A percentile compares a stretch with the other conserved stretches of the same genome.
Conservation (phyloP, 2,888 invertebrate species). For the Hypselothyrea guttata region DNA sequence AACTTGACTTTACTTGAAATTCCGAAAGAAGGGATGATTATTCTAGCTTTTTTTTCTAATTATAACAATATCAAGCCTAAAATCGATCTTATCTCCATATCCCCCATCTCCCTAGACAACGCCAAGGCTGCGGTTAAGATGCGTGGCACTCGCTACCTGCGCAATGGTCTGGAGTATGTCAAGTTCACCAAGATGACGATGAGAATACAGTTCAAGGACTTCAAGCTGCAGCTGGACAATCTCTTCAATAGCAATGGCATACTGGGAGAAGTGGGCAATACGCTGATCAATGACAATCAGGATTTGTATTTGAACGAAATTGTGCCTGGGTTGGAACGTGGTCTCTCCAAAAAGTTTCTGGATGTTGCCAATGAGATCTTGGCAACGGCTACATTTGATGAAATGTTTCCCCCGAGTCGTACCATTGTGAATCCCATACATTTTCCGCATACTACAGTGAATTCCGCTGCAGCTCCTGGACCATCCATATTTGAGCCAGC, state of each 20-base stretch:
- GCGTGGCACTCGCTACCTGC: constrained; percentile 76
- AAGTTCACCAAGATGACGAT: constrained; percentile 80
- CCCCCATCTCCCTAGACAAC: constrained; percentile 67
- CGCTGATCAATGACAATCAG: constrained; percentile 81
- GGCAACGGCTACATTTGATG: constrained; percentile 80
- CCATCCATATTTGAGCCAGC: constrained; percentile 57
- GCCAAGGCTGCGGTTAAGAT: constrained; percentile 80
- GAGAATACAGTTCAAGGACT: constrained; percentile 77
- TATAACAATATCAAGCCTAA: too few species aligned
- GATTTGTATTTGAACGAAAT: constrained; percentile 81
- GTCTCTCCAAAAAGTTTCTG: constrained; percentile 80
- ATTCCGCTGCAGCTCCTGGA: constrained; percentile 22
- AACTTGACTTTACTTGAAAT: too few species aligned
- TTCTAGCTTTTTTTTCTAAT: too few species aligned
- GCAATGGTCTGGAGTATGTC: constrained; percentile 78
- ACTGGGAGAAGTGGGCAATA: constrained; percentile 81
- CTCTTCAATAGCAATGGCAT: constrained; percentile 81
- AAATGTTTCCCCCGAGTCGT: constrained; percentile 81
- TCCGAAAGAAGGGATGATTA: too few species aligned
- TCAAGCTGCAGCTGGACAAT: constrained; percentile 80
- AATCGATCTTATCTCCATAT: too few species aligned
- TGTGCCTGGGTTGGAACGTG: constrained; percentile 81
- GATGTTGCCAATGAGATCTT: constrained; percentile 81
- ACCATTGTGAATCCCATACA: constrained; percentile 57
- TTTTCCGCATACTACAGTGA: constrained; percentile 34